phyloP scores from a whole-genome alignment of 2,113 vertebrate genomes.

The Spizaetus ornatus region DNA sequence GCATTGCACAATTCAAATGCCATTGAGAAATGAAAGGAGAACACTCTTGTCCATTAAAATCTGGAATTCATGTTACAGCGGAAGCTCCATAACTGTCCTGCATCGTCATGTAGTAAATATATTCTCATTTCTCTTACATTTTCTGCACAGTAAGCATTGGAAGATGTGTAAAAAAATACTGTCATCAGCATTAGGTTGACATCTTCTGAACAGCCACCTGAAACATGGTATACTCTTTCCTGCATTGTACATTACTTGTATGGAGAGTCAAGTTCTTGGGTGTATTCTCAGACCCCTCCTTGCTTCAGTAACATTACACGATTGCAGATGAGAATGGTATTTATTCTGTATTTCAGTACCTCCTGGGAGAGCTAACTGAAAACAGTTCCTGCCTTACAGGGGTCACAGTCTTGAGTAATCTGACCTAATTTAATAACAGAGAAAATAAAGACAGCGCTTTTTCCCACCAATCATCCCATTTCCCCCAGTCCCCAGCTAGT shows the following conservation, averaged over 20 bases:
- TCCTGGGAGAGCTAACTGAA: background rate
- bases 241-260: background rate
- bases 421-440: background rate
- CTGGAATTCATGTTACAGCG: background rate
- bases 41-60: background rate
- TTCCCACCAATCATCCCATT: background rate
- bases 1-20: background rate
- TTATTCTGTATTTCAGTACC: background rate
- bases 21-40: background rate
- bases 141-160: background rate
- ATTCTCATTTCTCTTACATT: background rate
- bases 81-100: background rate
- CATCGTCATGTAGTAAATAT: background rate
- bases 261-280: background rate
- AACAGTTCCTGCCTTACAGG: background rate
- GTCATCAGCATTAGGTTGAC: background rate
- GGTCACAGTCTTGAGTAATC: background rate
- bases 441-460: background rate
- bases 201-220: background rate
- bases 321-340: background rate
- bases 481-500: background rate
- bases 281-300: background rate
- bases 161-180: background rate
- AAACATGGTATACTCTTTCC: background rate
- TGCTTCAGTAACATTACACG: background rate